These are phyloP conservation scores for Tenthredo scrophulariae DNA, from an alignment of 2,888 invertebrate species.

Conservation along the genomic window DNA sequence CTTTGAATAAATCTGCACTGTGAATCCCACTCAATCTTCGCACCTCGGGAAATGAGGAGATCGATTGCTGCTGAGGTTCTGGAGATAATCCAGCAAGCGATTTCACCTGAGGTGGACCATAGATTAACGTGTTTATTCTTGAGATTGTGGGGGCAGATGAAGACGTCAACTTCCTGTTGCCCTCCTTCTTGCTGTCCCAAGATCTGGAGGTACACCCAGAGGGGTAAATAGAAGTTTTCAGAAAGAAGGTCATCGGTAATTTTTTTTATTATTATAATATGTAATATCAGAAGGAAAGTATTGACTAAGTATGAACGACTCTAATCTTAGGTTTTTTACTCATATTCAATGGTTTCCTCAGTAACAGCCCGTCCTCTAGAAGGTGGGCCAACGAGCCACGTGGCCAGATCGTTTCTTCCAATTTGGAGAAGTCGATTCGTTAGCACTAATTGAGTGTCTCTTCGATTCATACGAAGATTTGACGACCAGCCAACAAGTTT, in stretches of 20 bases:
- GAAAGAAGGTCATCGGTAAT: not conserved
- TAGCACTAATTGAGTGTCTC: constrained; percentile 80
- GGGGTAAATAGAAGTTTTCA: not conserved
- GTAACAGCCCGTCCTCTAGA: not conserved
- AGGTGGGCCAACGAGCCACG: constrained; percentile 78
- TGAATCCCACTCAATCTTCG: constrained; percentile 22
- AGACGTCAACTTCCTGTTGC: not conserved
- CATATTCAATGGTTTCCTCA: not conserved
- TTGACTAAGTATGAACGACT: not conserved
- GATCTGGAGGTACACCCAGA: not conserved
- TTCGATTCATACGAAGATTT: constrained; percentile 77
- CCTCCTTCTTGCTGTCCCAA: constrained; percentile 14
- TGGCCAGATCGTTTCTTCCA: constrained; percentile 79
- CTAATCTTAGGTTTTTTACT: not conserved
- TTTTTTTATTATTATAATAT: not conserved
- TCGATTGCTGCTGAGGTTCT: not conserved
- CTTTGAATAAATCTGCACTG: not conserved
- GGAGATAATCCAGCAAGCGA: not conserved
- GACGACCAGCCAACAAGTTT: constrained; percentile 81
- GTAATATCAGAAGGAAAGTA: not conserved
- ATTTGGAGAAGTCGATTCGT: constrained; percentile 80
- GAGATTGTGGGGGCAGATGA: not conserved
- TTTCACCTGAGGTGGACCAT: not conserved
- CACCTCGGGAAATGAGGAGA: not conserved
- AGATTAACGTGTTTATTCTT: not conserved